Conservation (phyloP, 2,888 invertebrate genomes). For the Philopedon plagiatum region DNA sequence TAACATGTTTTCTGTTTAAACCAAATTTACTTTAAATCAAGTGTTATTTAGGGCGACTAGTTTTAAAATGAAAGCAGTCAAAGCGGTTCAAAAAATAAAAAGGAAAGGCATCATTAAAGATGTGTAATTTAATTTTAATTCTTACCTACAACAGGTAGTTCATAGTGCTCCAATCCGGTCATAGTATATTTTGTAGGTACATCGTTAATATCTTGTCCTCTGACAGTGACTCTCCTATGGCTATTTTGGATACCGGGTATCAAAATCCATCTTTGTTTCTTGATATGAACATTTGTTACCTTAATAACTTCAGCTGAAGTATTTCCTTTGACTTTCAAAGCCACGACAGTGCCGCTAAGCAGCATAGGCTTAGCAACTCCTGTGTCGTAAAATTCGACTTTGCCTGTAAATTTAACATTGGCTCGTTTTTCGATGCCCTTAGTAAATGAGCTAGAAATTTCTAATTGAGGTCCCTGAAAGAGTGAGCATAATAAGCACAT, state of each 20-base stretch:
- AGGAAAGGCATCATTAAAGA: no score
- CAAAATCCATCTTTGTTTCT: constrained; percentile 71
- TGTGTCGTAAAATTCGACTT: constrained; percentile 80
- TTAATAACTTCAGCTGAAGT: constrained; percentile 72
- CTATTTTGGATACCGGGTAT: constrained; percentile 77
- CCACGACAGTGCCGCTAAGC: constrained; percentile 74
- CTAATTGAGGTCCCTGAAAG: constrained; percentile 71
- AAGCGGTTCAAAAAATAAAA: no score
- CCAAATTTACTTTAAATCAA: no score
- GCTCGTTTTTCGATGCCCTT: constrained; percentile 74
- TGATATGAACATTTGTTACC: constrained; percentile 74
- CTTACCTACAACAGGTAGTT: constrained; percentile 81
- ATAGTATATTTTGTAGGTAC: constrained; percentile 78
- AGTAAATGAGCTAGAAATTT: constrained; percentile 66
- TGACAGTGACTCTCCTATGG: constrained; percentile 75
- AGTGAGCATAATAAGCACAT: constrained; percentile 63
- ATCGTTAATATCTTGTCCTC: constrained; percentile 75
- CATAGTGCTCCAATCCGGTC: constrained; percentile 77
- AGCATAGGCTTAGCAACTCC: constrained; percentile 75
- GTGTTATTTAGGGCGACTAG: no score
- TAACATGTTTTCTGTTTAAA: no score
- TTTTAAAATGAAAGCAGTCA: no score
- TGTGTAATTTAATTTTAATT: constrained; percentile 19
- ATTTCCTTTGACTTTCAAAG: constrained; percentile 70
- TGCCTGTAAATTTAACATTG: constrained; percentile 75